Conservation (phyloP, 2,113 vertebrate species). For the Meleagris gallopavo region DNA sequence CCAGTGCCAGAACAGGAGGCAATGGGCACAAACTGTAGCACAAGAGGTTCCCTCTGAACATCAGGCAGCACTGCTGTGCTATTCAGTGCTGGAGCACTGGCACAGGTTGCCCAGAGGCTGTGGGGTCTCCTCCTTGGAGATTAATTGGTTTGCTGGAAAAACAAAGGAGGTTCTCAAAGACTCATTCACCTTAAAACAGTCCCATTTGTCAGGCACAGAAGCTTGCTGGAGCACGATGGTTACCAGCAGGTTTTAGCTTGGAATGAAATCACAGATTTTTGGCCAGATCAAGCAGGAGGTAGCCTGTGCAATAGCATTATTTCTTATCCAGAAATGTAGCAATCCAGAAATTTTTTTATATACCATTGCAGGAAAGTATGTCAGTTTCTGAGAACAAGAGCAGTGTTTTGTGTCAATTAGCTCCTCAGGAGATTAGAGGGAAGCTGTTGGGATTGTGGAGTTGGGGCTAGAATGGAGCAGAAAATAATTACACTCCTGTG, state of each 20-base stretch:
- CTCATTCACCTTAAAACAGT: neutral
- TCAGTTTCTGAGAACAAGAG: neutral
- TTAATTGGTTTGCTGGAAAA: neutral
- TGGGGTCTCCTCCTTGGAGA: no score
- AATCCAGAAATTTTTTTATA: accelerated
- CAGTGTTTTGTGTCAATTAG: neutral
- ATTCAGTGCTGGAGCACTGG: no score
- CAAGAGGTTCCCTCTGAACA: no score
- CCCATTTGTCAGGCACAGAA: neutral
- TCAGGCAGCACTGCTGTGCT: no score
- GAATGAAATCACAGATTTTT: neutral
- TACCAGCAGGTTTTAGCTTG: neutral
- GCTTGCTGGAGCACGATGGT: neutral
- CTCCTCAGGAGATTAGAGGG: neutral
- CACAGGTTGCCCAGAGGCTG: no score
- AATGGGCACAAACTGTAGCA: no score
- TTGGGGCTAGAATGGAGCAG: neutral
- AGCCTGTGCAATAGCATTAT: neutral
- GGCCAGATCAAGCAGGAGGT: neutral
- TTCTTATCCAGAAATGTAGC: neutral
- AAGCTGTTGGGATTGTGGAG: neutral
- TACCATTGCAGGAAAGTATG: neutral
- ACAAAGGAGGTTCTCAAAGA: neutral
- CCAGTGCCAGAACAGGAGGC: no score
- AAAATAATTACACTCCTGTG: neutral